Evolutionary conservation across 2,113 vertebrate species (phyloP).

Genomic region (Ceyx melanurus): DNA sequence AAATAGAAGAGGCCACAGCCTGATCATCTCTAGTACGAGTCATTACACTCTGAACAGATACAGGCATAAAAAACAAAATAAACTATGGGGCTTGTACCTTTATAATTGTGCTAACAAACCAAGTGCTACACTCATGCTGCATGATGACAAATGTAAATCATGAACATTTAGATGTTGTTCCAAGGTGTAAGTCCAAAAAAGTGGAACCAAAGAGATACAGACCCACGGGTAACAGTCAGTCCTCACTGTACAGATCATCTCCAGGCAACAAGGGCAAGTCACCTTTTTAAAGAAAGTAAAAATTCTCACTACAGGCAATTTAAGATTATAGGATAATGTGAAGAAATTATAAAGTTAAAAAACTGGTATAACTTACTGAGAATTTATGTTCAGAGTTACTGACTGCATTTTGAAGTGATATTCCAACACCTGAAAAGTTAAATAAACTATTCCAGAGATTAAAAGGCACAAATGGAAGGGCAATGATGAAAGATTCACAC

Average conservation of each 20-base stretch:
- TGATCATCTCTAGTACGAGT: not conserved
- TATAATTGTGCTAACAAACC: not conserved
- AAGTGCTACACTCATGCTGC: not conserved
- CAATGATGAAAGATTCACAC: not conserved
- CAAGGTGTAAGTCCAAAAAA: not conserved
- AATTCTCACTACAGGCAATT: not conserved
- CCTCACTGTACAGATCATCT: not conserved
- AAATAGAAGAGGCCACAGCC: not conserved
- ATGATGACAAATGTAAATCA: not conserved
- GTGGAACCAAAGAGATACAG: not conserved
- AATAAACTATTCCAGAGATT: not conserved
- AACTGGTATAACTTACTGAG: not conserved
- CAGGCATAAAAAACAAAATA: not conserved
- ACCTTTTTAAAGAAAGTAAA: not conserved
- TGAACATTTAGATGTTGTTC: no score
- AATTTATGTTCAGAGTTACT: not conserved
- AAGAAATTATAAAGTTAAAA: constrained; percentile 5
- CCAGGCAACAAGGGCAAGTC: not conserved
- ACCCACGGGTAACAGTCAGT: not conserved
- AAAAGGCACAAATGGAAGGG: not conserved
- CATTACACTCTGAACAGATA: not conserved
- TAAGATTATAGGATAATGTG: not conserved
- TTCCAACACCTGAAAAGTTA: not conserved
- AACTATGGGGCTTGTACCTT: not conserved
- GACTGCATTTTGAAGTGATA: not conserved